These are phyloP conservation scores for Apantesis nais DNA, from an alignment of 2,888 invertebrate species.

Conservation along the genomic window DNA sequence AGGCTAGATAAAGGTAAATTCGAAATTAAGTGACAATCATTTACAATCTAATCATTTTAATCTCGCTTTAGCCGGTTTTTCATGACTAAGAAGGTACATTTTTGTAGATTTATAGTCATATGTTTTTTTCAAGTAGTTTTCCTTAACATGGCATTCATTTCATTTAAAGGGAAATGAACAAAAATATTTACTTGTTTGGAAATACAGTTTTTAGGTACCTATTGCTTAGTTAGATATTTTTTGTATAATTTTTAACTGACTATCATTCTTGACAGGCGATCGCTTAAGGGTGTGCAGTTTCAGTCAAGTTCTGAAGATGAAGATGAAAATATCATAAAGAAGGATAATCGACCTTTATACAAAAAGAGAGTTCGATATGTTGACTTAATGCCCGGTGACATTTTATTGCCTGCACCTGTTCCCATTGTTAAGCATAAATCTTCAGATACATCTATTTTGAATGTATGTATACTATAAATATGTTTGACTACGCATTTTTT, in stretches of 20 bases:
- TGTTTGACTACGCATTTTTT: background rate
- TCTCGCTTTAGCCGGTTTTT: background rate
- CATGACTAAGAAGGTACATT: background rate
- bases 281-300: constrained; percentile 10
- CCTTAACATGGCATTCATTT: background rate
- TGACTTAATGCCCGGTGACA: constrained; percentile 65
- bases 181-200: background rate
- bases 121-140: background rate
- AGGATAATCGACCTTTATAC: constrained; percentile 31
- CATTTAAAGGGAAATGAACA: background rate
- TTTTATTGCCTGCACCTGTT: constrained; percentile 62
- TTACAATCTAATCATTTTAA: background rate
- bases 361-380: constrained; percentile 68
- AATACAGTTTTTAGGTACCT: background rate
- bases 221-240: background rate
- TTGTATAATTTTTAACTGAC: background rate
- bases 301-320: constrained; percentile 53
- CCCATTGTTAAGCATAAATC: constrained; percentile 66
- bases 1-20: no score
- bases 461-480: constrained; percentile 54
- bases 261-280: background rate
- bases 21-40: background rate
- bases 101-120: background rate
- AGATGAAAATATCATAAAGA: constrained; percentile 49
- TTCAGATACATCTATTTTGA: constrained; percentile 70